These are phyloP conservation scores for Chirona hameri DNA, from an alignment of 2,888 invertebrate species.

Conservation along the genomic window DNA sequence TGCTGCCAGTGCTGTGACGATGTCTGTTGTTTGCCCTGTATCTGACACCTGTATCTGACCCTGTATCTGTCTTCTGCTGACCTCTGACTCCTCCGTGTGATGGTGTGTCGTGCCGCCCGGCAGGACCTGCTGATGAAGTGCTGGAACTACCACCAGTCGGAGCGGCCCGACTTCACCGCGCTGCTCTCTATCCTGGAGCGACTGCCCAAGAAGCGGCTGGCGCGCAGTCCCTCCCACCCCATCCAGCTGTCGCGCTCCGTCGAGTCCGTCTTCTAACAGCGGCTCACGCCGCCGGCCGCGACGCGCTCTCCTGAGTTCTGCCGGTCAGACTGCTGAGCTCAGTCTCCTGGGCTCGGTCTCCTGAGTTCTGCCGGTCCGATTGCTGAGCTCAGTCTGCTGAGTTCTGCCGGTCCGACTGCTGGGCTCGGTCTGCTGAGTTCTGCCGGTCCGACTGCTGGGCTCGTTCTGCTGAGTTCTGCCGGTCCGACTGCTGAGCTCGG, in stretches of 20 bases:
- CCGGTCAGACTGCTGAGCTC: too few relatives aligned
- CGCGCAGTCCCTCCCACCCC: constrained; percentile 96
- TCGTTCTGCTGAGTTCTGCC: too few relatives aligned
- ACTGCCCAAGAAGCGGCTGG: constrained; percentile 90
- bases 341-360: too few relatives aligned
- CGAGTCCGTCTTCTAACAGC: constrained; percentile 77
- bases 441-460: too few relatives aligned
- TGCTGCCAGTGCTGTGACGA: too few relatives aligned
- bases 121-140: constrained; percentile 95
- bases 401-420: too few relatives aligned
- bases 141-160: constrained; percentile 82
- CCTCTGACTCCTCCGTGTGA: constrained; percentile 34
- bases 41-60: not conserved
- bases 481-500: not conserved
- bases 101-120: too few relatives aligned
- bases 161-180: constrained; percentile 86
- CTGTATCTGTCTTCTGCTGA: not conserved
- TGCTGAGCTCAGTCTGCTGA: too few relatives aligned
- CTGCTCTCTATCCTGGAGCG: constrained; percentile 77
- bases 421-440: too few relatives aligned
- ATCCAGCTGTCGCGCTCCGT: constrained; percentile 93
- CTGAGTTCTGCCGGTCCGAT: too few relatives aligned
- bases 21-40: not conserved
- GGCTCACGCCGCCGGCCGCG: not conserved
- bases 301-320: too few relatives aligned